These are phyloP conservation scores for Dendrolimus houi DNA, from an alignment of 2,888 invertebrate species.

Conservation along the genomic window DNA sequence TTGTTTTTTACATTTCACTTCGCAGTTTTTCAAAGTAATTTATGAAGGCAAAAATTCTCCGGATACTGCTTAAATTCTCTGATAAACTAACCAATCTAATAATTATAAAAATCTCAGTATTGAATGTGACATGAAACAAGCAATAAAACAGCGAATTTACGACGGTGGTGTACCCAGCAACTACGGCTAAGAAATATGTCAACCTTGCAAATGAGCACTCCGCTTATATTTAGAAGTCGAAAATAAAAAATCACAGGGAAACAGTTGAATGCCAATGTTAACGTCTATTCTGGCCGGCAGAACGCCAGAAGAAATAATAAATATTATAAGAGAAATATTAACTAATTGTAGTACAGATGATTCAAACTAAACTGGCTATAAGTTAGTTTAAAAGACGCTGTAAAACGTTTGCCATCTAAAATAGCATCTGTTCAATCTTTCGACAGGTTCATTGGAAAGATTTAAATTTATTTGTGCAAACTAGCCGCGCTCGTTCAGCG, in stretches of 20 bases:
- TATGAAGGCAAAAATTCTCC: no score
- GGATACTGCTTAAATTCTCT: no score
- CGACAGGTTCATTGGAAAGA: conserved; percentile 5
- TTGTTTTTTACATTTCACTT: no score
- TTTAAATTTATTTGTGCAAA: conserved; percentile 4
- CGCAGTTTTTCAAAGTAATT: no score
- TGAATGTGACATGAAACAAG: neutral
- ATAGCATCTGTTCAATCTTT: conserved; percentile 5
- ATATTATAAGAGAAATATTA: neutral
- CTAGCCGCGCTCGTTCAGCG: neutral
- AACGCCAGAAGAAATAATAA: conserved; percentile 12
- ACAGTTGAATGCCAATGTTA: conserved; percentile 69
- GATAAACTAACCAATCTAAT: neutral
- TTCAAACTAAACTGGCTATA: neutral
- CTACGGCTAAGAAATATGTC: conserved; percentile 40
- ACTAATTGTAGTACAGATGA: neutral
- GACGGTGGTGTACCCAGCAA: conserved; percentile 27
- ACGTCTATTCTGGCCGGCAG: conserved; percentile 48
- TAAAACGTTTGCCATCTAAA: conserved; percentile 4
- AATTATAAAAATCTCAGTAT: neutral
- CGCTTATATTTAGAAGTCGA: conserved; percentile 50
- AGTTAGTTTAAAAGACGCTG: conserved; percentile 9
- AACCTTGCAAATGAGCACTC: conserved; percentile 42
- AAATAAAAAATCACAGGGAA: conserved; percentile 62
- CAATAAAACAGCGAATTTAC: conserved; percentile 19